phyloP scores from a whole-genome alignment of 2,888 invertebrate species.

The Hermaeophaga mercurialis region DNA sequence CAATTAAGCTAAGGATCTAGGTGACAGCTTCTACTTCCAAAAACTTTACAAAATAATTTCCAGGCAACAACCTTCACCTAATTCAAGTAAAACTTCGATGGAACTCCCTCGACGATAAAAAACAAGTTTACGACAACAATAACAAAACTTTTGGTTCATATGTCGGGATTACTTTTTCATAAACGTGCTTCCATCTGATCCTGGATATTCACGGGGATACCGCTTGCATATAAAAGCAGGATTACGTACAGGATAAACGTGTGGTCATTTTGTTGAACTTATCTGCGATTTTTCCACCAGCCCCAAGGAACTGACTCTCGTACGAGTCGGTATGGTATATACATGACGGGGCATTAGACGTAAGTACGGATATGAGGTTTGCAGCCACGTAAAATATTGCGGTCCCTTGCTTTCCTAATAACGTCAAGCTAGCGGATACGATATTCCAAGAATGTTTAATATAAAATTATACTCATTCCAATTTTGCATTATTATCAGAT shows the following conservation, averaged over 20 bases:
- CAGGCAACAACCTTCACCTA: background rate
- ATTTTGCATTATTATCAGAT: too few relatives aligned
- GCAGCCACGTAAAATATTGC: slow-evolving; percentile 9
- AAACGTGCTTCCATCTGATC: slow-evolving; percentile 34
- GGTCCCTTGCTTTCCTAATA: background rate
- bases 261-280: slow-evolving; percentile 38
- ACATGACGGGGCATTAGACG: slow-evolving; percentile 20
- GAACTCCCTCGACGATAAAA: slow-evolving; percentile 2
- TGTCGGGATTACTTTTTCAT: slow-evolving; percentile 39
- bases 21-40: too few relatives aligned
- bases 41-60: background rate
- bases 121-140: slow-evolving; percentile 29
- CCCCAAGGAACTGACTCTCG: slow-evolving; percentile 18
- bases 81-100: background rate
- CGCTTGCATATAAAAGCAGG: slow-evolving; percentile 38
- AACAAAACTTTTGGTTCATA: slow-evolving; percentile 33
- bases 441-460: too few relatives aligned
- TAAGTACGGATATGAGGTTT: slow-evolving; percentile 19
- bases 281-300: slow-evolving; percentile 21
- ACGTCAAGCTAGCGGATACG: too few relatives aligned
- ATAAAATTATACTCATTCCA: too few relatives aligned
- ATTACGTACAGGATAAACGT: slow-evolving; percentile 35
- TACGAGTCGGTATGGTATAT: slow-evolving; percentile 17
- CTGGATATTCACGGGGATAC: slow-evolving; percentile 24
- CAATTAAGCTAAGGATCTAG: too few relatives aligned